Conservation (phyloP, 2,113 vertebrate genomes). For the Uria lomvia region DNA sequence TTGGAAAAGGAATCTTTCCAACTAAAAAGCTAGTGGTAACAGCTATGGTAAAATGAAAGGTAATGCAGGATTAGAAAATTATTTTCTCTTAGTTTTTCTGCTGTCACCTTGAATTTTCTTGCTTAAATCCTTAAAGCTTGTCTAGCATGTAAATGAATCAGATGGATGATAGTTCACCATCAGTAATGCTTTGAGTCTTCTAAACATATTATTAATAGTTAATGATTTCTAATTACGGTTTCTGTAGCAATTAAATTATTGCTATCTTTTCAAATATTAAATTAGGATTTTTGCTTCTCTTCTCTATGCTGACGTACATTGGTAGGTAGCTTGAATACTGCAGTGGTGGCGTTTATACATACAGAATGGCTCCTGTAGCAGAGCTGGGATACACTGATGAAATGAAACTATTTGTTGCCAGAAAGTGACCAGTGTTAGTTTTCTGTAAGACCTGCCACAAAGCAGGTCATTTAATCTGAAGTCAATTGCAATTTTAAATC, state of each 20-base stretch:
- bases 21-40: background rate
- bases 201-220: slow-evolving; percentile 31
- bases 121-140: slow-evolving; percentile 52
- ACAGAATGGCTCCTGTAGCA: background rate
- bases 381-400: background rate
- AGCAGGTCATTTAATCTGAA: background rate
- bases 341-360: background rate
- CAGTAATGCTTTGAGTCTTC: slow-evolving; percentile 15
- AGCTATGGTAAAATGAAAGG: background rate
- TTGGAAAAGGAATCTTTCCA: background rate
- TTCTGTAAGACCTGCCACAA: background rate
- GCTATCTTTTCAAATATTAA: slow-evolving; percentile 35
- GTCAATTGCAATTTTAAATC: background rate
- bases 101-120: slow-evolving; percentile 65
- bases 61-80: background rate
- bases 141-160: slow-evolving; percentile 38
- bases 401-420: background rate
- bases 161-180: slow-evolving; percentile 37
- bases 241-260: slow-evolving; percentile 47
- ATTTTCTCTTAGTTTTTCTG: slow-evolving; percentile 3
- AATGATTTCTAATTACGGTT: slow-evolving; percentile 65
- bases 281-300: background rate
- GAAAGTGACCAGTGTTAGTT: background rate
- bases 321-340: background rate
- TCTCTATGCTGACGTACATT: background rate